Evolutionary conservation across 2,888 invertebrate genomes (phyloP).

Genomic region (Spatulosminthurus flaviceps): DNA sequence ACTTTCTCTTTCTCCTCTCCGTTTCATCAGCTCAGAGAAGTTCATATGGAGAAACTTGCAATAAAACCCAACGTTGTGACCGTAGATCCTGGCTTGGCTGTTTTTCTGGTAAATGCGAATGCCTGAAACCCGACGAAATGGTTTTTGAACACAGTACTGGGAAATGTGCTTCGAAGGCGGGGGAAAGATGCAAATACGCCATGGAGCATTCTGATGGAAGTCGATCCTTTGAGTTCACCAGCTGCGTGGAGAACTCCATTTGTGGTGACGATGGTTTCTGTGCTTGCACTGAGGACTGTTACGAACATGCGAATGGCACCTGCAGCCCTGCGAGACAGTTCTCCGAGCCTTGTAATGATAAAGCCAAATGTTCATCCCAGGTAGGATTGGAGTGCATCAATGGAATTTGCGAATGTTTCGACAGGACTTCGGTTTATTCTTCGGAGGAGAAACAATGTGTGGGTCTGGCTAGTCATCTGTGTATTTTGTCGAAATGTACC

Average conservation of each 20-base stretch:
- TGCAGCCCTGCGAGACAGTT: neutral
- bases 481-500: neutral
- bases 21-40: no score
- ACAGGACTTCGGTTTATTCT: neutral
- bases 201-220: neutral
- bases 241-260: constrained; percentile 20
- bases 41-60: constrained; percentile 15
- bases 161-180: constrained; percentile 41
- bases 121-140: constrained; percentile 22
- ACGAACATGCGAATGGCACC: constrained; percentile 18
- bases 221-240: neutral
- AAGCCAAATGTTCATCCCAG: neutral
- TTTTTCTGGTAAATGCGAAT: neutral
- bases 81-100: constrained; percentile 20
- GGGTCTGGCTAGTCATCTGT: neutral
- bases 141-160: neutral
- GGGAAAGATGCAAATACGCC: constrained; percentile 25
- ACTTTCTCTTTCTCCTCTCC: no score
- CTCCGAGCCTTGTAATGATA: neutral
- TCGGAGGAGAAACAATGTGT: neutral
- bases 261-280: constrained; percentile 25
- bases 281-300: neutral
- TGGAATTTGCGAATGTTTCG: neutral
- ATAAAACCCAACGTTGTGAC: constrained; percentile 13
- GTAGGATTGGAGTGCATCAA: neutral